These are phyloP conservation scores for Xestobium rufovillosum DNA, from an alignment of 2,888 invertebrate species.

Conservation along the genomic window DNA sequence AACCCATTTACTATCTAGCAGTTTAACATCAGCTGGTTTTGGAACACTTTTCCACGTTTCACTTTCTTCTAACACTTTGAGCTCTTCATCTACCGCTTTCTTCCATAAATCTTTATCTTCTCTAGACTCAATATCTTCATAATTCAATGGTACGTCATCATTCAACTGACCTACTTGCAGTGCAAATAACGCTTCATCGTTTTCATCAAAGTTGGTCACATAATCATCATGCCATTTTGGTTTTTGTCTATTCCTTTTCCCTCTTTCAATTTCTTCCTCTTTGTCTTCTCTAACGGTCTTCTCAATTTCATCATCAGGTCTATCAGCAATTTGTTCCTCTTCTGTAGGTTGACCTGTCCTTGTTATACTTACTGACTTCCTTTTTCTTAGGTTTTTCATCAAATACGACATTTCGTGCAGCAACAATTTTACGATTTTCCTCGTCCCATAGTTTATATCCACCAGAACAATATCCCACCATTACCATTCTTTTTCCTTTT, in stretches of 20 bases:
- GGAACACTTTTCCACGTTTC: constrained; percentile 10
- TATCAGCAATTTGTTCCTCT: too few relatives aligned
- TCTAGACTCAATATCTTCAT: constrained; percentile 16
- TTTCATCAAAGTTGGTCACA: constrained; percentile 5
- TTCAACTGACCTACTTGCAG: constrained; percentile 6
- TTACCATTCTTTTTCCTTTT: constrained; percentile 12
- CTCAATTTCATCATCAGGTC: constrained; percentile 3
- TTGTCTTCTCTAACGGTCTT: constrained; percentile 4
- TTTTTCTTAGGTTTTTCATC: constrained; percentile 12
- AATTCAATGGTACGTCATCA: constrained; percentile 13
- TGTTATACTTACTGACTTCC: too few relatives aligned
- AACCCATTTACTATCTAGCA: too few relatives aligned
- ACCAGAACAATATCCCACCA: constrained; percentile 14
- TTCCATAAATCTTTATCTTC: constrained; percentile 14
- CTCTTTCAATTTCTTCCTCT: too few relatives aligned
- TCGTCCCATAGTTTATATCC: constrained; percentile 16
- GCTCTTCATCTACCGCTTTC: constrained; percentile 12
- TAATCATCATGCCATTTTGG: constrained; percentile 14
- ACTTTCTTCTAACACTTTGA: constrained; percentile 13
- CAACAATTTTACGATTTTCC: constrained; percentile 9
- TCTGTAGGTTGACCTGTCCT: too few relatives aligned
- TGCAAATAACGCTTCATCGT: too few relatives aligned
- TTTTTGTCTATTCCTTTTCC: constrained; percentile 9
- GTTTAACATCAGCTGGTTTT: constrained; percentile 5
- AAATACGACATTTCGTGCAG: constrained; percentile 13